Percentiles rank a stretch among this genome's conserved stretches.
phyloP scores from a whole-genome alignment of 2,113 vertebrate species.

The Procavia capensis region DNA sequence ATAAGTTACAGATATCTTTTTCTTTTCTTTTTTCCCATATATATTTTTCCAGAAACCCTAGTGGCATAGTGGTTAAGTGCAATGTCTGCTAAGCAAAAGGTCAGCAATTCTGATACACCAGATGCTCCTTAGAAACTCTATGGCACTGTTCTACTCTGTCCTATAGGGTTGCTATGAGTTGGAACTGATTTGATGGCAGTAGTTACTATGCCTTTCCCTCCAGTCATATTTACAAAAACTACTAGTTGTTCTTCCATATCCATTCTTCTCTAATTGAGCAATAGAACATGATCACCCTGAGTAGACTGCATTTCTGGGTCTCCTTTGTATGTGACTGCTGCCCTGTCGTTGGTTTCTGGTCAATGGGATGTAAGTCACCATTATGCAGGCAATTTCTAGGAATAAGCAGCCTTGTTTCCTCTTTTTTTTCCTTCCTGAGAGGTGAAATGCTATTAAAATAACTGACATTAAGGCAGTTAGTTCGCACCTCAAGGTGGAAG shows the following conservation, averaged over 20 bases:
- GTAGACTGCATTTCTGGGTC: fast-evolving
- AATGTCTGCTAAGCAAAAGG: too few species aligned
- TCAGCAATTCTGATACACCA: too few species aligned
- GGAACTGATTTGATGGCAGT: too few species aligned
- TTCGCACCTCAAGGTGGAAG: neutral
- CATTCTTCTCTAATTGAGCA: neutral
- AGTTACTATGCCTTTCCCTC: too few species aligned
- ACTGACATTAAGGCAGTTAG: neutral
- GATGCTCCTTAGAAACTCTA: too few species aligned
- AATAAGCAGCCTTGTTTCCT: neutral
- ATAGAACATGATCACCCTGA: neutral
- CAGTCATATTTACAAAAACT: neutral
- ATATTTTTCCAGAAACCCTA: too few species aligned
- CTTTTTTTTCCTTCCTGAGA: neutral
- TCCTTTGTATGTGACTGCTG: neutral
- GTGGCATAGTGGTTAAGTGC: too few species aligned
- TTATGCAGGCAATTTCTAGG: neutral
- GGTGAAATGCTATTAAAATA: neutral
- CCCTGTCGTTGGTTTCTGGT: neutral
- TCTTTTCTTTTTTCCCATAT: neutral
- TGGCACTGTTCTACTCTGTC: too few species aligned
- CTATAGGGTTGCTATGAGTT: too few species aligned
- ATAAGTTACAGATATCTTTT: neutral
- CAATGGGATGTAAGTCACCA: neutral
- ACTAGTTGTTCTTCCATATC: neutral